Percentiles rank a stretch among this genome's conserved stretches.
Conservation (phyloP, 2,797 vertebrate species). For the Cebuella pygmaea region DNA sequence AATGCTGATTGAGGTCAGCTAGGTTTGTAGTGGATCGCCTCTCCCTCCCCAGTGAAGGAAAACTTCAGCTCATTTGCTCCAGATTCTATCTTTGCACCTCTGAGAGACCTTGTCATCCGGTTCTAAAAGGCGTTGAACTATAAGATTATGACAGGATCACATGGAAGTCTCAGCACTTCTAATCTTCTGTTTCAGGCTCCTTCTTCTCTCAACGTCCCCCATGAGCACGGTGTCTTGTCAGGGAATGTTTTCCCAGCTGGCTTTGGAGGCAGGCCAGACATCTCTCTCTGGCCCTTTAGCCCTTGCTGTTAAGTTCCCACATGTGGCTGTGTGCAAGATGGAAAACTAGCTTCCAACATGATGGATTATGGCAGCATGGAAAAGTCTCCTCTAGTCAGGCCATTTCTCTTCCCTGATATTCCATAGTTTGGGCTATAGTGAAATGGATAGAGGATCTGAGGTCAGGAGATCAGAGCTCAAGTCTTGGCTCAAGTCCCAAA, state of each 20-base stretch:
- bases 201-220: neutral
- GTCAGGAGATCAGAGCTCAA: conserved; percentile 2
- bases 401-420: neutral
- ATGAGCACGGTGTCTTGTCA: neutral
- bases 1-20: neutral
- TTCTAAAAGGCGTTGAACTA: neutral
- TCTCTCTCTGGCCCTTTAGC: conserved; percentile 28
- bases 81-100: conserved; percentile 11
- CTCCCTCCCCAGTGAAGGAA: neutral
- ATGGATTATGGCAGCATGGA: neutral
- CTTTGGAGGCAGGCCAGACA: neutral
- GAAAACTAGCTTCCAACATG: neutral
- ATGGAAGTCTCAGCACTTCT: neutral
- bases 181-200: neutral
- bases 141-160: neutral
- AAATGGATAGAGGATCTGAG: neutral
- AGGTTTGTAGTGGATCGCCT: neutral
- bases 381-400: neutral
- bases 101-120: neutral
- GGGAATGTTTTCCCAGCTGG: conserved; percentile 36
- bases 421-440: neutral
- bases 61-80: neutral
- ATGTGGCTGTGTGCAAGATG: neutral
- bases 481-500: neutral
- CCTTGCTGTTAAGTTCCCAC: neutral